Evolutionary conservation across 2,888 invertebrate species (phyloP).

Genomic region (Hypena proboscidalis): DNA sequence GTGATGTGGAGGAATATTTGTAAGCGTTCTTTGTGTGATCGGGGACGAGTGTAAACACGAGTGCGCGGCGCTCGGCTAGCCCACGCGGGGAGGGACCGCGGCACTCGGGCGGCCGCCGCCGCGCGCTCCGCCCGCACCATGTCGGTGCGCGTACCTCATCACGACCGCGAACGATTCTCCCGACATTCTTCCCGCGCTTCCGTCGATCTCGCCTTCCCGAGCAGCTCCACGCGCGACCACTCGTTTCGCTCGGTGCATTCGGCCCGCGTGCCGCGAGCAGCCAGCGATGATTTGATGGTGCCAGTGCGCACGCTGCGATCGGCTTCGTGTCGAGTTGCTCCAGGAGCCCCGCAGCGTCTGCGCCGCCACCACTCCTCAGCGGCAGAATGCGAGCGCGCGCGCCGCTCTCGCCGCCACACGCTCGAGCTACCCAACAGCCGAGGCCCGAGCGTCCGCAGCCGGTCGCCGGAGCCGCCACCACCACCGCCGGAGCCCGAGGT

Average conservation of each 20-base stretch:
- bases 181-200: slow-evolving; percentile 82
- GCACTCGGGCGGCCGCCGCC: slow-evolving; percentile 82
- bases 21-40: slow-evolving; percentile 73
- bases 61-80: slow-evolving; percentile 55
- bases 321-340: slow-evolving; percentile 76
- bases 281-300: slow-evolving; percentile 81
- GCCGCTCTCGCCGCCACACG: slow-evolving; percentile 76
- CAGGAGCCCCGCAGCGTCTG: slow-evolving; percentile 77
- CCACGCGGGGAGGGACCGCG: slow-evolving; percentile 60
- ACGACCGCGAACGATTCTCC: slow-evolving; percentile 80
- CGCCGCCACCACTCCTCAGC: slow-evolving; percentile 81
- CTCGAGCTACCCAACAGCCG: slow-evolving; percentile 76
- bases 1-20: slow-evolving; percentile 72
- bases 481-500: slow-evolving; percentile 70
- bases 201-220: slow-evolving; percentile 75
- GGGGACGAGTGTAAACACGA: slow-evolving; percentile 77
- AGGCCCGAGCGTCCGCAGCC: slow-evolving; percentile 77
- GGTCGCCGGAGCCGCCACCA: slow-evolving; percentile 74
- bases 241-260: slow-evolving; percentile 80
- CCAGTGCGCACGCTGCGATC: slow-evolving; percentile 80
- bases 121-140: slow-evolving; percentile 80
- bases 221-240: slow-evolving; percentile 74
- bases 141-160: slow-evolving; percentile 80
- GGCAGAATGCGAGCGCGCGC: slow-evolving; percentile 79
- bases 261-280: slow-evolving; percentile 74